Evolutionary conservation across 2,113 vertebrate species (phyloP).

Genomic region (Alosa alosa): DNA sequence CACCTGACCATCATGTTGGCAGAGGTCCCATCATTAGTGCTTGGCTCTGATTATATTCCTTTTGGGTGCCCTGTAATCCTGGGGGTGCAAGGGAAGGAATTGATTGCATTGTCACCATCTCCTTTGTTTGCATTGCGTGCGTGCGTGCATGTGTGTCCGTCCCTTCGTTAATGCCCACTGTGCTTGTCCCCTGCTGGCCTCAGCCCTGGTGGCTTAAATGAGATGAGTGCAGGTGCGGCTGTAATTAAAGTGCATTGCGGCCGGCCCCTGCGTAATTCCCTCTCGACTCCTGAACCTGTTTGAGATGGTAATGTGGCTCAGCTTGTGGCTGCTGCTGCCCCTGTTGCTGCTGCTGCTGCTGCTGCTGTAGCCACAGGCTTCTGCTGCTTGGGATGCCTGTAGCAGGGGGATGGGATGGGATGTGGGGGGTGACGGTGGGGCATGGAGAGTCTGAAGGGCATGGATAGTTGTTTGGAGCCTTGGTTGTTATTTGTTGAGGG

Average conservation of each 20-base stretch:
- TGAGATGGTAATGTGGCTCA: constrained; percentile 77
- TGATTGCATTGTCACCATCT: constrained; percentile 18
- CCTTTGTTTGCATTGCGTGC: constrained; percentile 4
- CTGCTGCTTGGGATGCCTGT: neutral
- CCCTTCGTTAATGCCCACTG: constrained; percentile 28
- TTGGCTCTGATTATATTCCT: neutral
- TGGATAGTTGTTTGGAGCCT: too few species aligned
- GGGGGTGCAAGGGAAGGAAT: neutral
- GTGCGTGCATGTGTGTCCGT: neutral
- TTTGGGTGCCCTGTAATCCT: neutral
- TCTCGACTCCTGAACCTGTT: constrained; percentile 74
- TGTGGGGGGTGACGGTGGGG: too few species aligned
- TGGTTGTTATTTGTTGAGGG: too few species aligned
- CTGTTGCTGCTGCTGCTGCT: neutral
- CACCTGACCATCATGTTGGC: neutral
- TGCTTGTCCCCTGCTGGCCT: neutral
- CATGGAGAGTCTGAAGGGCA: too few species aligned
- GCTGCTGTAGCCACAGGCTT: neutral
- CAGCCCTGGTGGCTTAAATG: constrained; percentile 44
- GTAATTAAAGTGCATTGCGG: constrained; percentile 81
- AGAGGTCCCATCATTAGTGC: neutral
- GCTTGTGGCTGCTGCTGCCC: neutral
- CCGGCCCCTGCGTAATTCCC: constrained; percentile 79
- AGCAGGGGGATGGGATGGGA: too few species aligned
- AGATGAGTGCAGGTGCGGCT: constrained; percentile 73